Base-by-base conservation (phyloP, 2,797 vertebrate species). In the Avahi laniger region DNA sequence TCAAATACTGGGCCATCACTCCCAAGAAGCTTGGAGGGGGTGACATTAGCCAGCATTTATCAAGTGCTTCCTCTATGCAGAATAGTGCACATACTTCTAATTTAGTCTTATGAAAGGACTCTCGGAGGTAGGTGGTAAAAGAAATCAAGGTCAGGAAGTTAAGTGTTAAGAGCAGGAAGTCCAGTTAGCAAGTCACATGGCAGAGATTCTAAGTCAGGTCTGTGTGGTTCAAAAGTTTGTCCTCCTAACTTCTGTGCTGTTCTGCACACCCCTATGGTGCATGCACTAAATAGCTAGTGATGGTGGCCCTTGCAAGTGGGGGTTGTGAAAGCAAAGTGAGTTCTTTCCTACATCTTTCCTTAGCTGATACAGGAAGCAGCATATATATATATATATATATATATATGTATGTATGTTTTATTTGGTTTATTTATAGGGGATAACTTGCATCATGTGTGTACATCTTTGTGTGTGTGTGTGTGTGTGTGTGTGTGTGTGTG, bases 351-450 rank as follows among this genome's bases (percentile, higher is more conserved):
- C 11, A 87, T 75, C 30, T 73, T 93, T 38, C 75, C 52, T 86
- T 87, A 43, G 43, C 48, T 91, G 8, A 20, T 28, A 82, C 50
- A 17, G 11, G 43, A 82, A 94, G 83, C 33, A 81, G 75, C 57
- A 12, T 10, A 46, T 10, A 46, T 20, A 52, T 48, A 48, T 13
- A 48, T 52, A 20, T 52, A 52, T 7, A 20, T 54, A 10, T 46
- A 10, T 46, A 46, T 46, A 46, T 46, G 11, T 46, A 54, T 10
- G 24, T 57, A 24, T 57, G 22, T 54, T 92, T 87, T 65, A 65
- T 73, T 93, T 73, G 76, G 91, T 76, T 48, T 94, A 72, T 80
- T 86, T 92, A 82, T 38, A 33, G 38, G 73, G 14, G 43, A 83
- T 48, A 86, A 52, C 82, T 52, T 83, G 50, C 46, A 91, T n/a